A percentile compares a stretch with the other conserved stretches of the same genome.
Conservation (phyloP, 2,888 invertebrate species). For the Nemotelus pantherinus region DNA sequence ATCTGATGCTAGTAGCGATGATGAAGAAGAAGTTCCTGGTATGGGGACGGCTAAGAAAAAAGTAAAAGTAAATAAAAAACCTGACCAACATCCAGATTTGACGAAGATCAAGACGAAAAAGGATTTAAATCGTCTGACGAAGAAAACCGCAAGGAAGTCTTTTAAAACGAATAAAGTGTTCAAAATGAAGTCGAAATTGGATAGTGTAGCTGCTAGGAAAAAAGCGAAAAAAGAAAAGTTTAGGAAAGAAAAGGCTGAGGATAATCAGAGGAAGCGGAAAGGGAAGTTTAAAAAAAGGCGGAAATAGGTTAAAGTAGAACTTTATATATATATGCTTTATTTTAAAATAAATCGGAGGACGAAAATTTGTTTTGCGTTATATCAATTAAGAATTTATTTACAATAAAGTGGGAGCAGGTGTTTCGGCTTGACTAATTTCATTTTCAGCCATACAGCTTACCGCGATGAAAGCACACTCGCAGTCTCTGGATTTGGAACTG, state of each 20-base stretch:
- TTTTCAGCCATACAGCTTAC: too few relatives aligned
- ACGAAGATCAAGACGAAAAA: conserved; percentile 65
- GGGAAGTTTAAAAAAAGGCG: conserved; percentile 9
- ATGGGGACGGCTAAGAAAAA: conserved; percentile 64
- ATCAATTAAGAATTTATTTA: too few relatives aligned
- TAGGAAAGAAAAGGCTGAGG: conserved; percentile 51
- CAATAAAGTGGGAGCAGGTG: too few relatives aligned
- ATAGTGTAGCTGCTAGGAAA: conserved; percentile 76
- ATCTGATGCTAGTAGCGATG: conserved; percentile 56
- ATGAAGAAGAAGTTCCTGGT: conserved; percentile 64
- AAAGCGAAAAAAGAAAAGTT: conserved; percentile 66
- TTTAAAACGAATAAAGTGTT: conserved; percentile 81
- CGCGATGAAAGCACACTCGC: too few relatives aligned
- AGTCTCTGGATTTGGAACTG: too few relatives aligned
- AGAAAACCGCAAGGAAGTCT: conserved; percentile 76
- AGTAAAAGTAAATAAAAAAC: conserved; percentile 52
- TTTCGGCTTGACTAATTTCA: too few relatives aligned
- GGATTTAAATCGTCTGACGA: conserved; percentile 75
- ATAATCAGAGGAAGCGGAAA: conserved; percentile 53
- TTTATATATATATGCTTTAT: too few relatives aligned
- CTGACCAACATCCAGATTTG: conserved; percentile 49
- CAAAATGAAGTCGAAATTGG: conserved; percentile 77
- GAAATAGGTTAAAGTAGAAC: not conserved
- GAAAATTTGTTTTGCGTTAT: too few relatives aligned
- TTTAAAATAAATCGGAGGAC: too few relatives aligned